These are phyloP conservation scores for Prosopocoilus inquinatus DNA, from an alignment of 2,888 invertebrate genomes.

Conservation along the genomic window DNA sequence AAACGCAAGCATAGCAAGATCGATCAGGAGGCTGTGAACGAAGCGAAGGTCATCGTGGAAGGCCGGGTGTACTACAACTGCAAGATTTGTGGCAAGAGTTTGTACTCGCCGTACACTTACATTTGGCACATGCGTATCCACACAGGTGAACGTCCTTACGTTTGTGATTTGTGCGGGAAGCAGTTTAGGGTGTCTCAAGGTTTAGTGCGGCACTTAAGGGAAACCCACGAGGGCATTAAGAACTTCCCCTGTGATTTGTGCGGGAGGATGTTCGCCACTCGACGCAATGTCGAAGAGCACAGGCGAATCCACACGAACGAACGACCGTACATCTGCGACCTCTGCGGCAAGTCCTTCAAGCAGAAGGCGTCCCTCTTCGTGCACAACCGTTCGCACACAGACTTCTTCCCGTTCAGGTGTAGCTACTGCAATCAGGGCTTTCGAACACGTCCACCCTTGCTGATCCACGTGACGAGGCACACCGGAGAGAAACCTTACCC, in stretches of 20 bases:
- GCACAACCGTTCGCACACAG: slow-evolving; percentile 60
- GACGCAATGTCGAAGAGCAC: slow-evolving; percentile 61
- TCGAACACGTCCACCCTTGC: slow-evolving; percentile 57
- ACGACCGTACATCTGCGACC: slow-evolving; percentile 57
- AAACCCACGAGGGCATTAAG: slow-evolving; percentile 62
- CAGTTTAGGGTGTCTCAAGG: slow-evolving; percentile 66
- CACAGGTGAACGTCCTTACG: slow-evolving; percentile 64
- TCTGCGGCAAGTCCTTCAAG: slow-evolving; percentile 64
- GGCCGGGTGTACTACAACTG: slow-evolving; percentile 60
- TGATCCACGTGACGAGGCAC: slow-evolving; percentile 59
- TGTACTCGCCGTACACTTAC: slow-evolving; percentile 63
- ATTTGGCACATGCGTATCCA: slow-evolving; percentile 64
- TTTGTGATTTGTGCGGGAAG: slow-evolving; percentile 66
- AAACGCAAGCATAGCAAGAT: slow-evolving; percentile 40
- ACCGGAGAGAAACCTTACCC: slow-evolving; percentile 62
- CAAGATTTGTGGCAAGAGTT: slow-evolving; percentile 57
- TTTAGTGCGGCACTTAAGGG: slow-evolving; percentile 60
- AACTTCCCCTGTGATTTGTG: slow-evolving; percentile 60
- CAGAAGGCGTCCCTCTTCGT: slow-evolving; percentile 66
- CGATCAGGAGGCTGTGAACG: slow-evolving; percentile 49
- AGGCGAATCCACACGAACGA: slow-evolving; percentile 61
- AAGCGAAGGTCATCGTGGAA: slow-evolving; percentile 49
- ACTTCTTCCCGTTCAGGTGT: slow-evolving; percentile 58
- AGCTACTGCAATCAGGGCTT: slow-evolving; percentile 62
- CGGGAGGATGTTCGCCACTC: slow-evolving; percentile 59